A percentile compares a stretch with the other conserved stretches of the same genome.
Evolutionary conservation across 1,140 invertebrate species (phyloP).

Genomic region (Lepidurus packardi): DNA sequence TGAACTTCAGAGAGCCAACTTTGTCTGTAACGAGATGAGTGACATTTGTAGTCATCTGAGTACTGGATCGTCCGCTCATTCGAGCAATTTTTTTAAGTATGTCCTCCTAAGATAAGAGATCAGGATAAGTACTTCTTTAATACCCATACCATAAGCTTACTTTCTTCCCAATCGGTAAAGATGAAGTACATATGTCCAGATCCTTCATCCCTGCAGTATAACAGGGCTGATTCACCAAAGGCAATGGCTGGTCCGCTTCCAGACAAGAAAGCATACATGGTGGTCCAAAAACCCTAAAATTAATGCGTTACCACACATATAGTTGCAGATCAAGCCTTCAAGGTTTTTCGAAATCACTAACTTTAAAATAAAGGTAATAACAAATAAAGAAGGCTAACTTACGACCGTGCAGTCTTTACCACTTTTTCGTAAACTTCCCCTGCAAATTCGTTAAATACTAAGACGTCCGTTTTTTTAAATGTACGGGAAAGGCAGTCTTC

Average conservation of each 20-base stretch:
- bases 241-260: constrained; percentile 62
- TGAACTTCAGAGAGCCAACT: constrained; percentile 65
- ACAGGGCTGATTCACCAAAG: constrained; percentile 64
- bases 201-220: constrained; percentile 74
- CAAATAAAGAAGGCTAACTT: constrained; percentile 44
- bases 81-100: constrained; percentile 63
- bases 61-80: constrained; percentile 75
- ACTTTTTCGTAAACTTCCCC: constrained; percentile 62
- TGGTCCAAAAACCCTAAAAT: constrained; percentile 67
- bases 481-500: constrained; percentile 46
- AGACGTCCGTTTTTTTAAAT: constrained; percentile 63
- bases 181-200: constrained; percentile 65
- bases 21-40: constrained; percentile 77
- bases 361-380: too few species aligned
- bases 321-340: too few species aligned
- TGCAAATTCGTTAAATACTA: constrained; percentile 65
- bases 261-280: constrained; percentile 70
- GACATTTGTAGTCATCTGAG: constrained; percentile 60
- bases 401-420: constrained; percentile 58
- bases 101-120: constrained; percentile 50
- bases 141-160: constrained; percentile 44
- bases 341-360: too few species aligned
- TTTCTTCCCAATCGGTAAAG: constrained; percentile 56
- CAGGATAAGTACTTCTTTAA: constrained; percentile 24
- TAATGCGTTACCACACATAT: constrained; percentile 39